phyloP scores from a whole-genome alignment of 2,113 vertebrate genomes.

The Probosciger aterrimus region DNA sequence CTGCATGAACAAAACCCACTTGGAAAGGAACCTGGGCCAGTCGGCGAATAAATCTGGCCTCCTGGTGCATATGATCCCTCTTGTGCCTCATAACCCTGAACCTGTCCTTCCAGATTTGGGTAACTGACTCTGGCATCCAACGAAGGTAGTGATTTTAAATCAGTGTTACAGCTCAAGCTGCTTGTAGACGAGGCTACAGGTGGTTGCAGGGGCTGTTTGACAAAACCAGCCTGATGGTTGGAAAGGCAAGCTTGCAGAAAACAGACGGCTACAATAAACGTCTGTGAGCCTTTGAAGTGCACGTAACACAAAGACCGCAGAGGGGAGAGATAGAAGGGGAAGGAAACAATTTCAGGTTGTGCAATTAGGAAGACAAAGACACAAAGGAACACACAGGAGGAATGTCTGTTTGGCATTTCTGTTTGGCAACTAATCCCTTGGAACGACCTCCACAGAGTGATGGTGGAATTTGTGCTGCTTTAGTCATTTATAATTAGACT shows the following conservation, averaged over 20 bases:
- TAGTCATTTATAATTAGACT: neutral
- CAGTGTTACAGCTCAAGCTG: constrained; percentile 14
- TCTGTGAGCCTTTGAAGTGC: neutral
- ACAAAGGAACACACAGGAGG: neutral
- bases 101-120: neutral
- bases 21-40: neutral
- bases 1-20: neutral
- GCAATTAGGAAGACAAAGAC: constrained; percentile 6
- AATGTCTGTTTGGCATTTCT: neutral
- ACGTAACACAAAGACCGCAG: neutral
- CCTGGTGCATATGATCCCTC: neutral
- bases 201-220: neutral
- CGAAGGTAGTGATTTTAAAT: constrained; percentile 1
- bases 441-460: neutral
- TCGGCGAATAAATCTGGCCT: neutral
- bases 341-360: neutral
- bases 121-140: neutral
- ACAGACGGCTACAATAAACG: neutral
- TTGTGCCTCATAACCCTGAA: neutral
- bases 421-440: neutral
- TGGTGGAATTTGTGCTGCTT: neutral
- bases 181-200: neutral
- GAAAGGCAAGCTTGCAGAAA: neutral
- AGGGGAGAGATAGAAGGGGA: neutral
- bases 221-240: neutral